Conservation (phyloP, 2,888 invertebrate genomes). For the Beris morrisii region DNA sequence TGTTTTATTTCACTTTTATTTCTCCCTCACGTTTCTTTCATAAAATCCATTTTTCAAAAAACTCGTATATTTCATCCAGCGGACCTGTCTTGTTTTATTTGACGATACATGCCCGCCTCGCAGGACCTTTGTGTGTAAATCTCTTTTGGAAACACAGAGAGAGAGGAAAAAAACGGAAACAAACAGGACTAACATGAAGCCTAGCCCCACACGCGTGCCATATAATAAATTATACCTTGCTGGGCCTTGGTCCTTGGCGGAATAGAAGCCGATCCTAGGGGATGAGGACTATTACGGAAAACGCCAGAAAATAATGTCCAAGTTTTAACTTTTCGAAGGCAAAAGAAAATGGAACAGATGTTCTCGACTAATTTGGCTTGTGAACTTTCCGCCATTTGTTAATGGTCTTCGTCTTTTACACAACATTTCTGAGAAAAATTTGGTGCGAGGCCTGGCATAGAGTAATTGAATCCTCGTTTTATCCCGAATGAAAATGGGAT, state of each 20-base stretch:
- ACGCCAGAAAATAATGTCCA: constrained; percentile 7
- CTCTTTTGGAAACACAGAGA: constrained; percentile 12
- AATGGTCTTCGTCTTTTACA: too few species aligned
- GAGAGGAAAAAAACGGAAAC: neutral
- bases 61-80: constrained; percentile 23
- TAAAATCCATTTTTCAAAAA: constrained; percentile 20
- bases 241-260: too few species aligned
- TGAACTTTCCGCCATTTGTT: neutral
- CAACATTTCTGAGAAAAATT: too few species aligned
- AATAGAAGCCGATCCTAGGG: too few species aligned
- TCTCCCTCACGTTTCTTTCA: constrained; percentile 6
- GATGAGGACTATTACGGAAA: neutral
- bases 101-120: constrained; percentile 20
- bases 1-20: neutral
- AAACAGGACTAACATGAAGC: constrained; percentile 23
- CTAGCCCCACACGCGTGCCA: constrained; percentile 25
- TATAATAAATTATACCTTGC: constrained; percentile 27
- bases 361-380: constrained; percentile 5
- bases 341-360: constrained; percentile 4
- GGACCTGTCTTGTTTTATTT: constrained; percentile 26
- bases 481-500: too few species aligned
- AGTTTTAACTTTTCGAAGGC: neutral
- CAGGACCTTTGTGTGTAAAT: constrained; percentile 22
- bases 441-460: too few species aligned
- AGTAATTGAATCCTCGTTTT: too few species aligned